A percentile compares a stretch with the other conserved stretches of the same genome.
Conservation (phyloP, 2,797 vertebrate genomes). For the Poeciliopsis gracilis region DNA sequence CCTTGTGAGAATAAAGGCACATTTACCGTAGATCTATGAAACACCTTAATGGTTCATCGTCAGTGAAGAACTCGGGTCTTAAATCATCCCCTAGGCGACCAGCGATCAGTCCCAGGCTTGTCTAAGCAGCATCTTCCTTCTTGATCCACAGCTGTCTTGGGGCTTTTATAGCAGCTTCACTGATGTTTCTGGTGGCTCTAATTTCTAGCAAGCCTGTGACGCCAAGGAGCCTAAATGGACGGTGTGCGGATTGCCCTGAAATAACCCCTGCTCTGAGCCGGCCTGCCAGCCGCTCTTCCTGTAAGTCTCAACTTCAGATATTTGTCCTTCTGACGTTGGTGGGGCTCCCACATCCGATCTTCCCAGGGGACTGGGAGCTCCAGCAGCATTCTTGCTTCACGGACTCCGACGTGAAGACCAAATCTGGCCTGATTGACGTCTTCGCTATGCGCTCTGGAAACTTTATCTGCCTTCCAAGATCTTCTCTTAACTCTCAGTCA, state of each 20-base stretch:
- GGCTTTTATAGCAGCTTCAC: not conserved
- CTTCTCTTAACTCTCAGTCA: not conserved
- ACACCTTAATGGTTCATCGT: not conserved
- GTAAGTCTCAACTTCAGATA: not conserved
- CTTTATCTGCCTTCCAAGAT: not conserved
- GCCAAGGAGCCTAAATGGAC: not conserved
- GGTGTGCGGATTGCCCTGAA: not conserved
- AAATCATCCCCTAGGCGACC: not conserved
- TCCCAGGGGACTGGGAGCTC: not conserved
- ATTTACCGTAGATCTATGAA: not conserved
- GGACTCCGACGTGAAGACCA: not conserved
- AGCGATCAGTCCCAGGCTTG: not conserved
- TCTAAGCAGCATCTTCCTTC: not conserved
- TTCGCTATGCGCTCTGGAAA: not conserved
- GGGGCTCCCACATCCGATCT: not conserved
- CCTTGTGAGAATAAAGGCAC: not conserved
- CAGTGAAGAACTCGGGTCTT: not conserved
- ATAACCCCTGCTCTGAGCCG: not conserved
- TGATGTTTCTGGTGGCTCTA: not conserved
- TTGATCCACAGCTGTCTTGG: not conserved
- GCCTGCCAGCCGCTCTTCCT: not conserved
- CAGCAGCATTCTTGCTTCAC: not conserved
- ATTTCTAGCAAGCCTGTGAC: not conserved
- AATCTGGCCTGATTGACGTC: not conserved
- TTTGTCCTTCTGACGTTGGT: not conserved